A percentile compares a stretch with the other conserved stretches of the same genome.
Evolutionary conservation across 2,113 vertebrate species (phyloP).

Genomic region (Phocoena sinus): DNA sequence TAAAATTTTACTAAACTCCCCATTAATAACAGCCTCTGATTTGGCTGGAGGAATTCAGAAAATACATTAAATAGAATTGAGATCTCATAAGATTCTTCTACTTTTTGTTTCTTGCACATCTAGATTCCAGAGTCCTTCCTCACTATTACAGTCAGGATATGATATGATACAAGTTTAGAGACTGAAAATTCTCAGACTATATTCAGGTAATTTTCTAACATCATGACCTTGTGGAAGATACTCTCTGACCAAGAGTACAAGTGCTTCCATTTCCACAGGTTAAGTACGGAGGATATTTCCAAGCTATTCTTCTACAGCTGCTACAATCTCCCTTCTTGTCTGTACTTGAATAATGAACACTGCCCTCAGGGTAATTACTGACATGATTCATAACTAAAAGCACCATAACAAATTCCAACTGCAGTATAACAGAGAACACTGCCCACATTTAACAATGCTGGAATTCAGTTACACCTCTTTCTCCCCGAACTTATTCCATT

Average conservation of each 20-base stretch:
- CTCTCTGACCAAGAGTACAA: background rate
- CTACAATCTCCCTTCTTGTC: slow-evolving; percentile 17
- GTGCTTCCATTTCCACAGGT: background rate
- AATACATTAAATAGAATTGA: background rate
- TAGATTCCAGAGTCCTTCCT: background rate
- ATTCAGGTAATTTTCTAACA: background rate
- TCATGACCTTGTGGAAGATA: background rate
- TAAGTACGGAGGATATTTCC: background rate
- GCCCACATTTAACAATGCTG: background rate
- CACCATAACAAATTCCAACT: slow-evolving; percentile 27
- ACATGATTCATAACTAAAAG: slow-evolving; percentile 50
- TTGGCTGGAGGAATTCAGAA: slow-evolving; percentile 15
- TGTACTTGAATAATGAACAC: slow-evolving; percentile 37
- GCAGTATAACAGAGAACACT: background rate
- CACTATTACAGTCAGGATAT: background rate
- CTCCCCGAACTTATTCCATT: background rate
- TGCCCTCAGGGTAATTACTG: slow-evolving; percentile 5
- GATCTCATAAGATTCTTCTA: background rate
- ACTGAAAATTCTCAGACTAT: slow-evolving; percentile 4
- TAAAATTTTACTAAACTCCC: slow-evolving; percentile 32
- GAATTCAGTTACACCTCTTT: background rate
- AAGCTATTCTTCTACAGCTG: background rate
- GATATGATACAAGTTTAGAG: background rate
- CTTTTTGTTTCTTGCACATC: background rate
- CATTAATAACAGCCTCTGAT: background rate